Conservation (phyloP, 1,140 invertebrate genomes). For the Heliconius nattereri region DNA sequence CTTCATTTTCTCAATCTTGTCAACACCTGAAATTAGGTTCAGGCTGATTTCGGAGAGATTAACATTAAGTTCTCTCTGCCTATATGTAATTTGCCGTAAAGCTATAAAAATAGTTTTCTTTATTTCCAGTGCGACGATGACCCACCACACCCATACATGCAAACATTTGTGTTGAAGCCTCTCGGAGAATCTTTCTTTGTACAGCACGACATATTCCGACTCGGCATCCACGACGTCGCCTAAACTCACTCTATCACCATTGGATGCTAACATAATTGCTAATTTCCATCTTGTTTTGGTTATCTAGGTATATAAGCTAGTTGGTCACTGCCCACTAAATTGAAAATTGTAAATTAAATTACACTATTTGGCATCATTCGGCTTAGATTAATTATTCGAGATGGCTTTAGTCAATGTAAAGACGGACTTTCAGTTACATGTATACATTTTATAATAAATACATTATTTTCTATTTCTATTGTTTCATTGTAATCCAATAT, state of each 20-base stretch:
- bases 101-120: not conserved
- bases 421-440: slow-evolving; percentile 68
- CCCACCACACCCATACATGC: slow-evolving; percentile 94
- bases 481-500: slow-evolving; percentile 18
- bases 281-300: slow-evolving; percentile 58
- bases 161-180: slow-evolving; percentile 94
- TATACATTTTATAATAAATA: slow-evolving; percentile 80
- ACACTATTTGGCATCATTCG: slow-evolving; percentile 49
- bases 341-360: slow-evolving; percentile 34
- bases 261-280: slow-evolving; percentile 15
- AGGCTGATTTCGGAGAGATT: too few species aligned
- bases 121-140: slow-evolving; percentile 94
- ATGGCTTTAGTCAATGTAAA: slow-evolving; percentile 58
- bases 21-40: too few species aligned
- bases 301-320: slow-evolving; percentile 76
- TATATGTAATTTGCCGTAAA: too few species aligned
- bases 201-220: slow-evolving; percentile 95
- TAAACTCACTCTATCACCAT: slow-evolving; percentile 53
- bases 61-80: too few species aligned
- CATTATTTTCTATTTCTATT: slow-evolving; percentile 57
- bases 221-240: slow-evolving; percentile 92
- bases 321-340: slow-evolving; percentile 35
- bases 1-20: too few species aligned
- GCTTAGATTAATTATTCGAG: slow-evolving; percentile 56
- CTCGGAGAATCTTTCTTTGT: slow-evolving; percentile 92